phyloP scores from a whole-genome alignment of 2,113 vertebrate genomes.

The Mastomys coucha region DNA sequence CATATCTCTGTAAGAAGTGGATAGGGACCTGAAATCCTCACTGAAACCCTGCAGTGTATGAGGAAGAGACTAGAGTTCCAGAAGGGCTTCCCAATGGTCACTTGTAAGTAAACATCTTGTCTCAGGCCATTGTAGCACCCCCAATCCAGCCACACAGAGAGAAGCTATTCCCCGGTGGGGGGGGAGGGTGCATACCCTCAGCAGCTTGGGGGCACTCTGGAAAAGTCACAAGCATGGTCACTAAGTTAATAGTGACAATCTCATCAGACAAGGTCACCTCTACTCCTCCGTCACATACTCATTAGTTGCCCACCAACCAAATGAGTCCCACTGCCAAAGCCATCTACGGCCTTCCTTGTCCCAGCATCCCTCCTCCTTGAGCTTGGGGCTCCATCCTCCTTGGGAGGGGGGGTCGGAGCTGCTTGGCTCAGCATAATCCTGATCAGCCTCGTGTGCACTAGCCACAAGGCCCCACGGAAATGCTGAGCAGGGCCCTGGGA shows the following conservation, averaged over 20 bases:
- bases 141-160: not conserved
- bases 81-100: constrained; percentile 18
- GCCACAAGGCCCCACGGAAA: constrained; percentile 82
- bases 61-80: not conserved
- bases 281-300: not conserved
- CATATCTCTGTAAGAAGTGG: not conserved
- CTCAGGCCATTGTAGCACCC: not conserved
- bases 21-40: not conserved
- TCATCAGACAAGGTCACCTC: not conserved
- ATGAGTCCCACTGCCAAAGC: not conserved
- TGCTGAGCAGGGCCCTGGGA: constrained; percentile 78
- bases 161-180: not conserved
- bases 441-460: constrained; percentile 29
- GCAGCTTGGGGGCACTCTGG: not conserved
- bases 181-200: not conserved
- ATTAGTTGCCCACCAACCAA: not conserved
- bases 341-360: not conserved
- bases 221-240: not conserved
- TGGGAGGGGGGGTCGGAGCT: constrained; percentile 21
- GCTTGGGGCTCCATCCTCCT: not conserved
- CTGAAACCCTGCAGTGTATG: not conserved
- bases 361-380: not conserved
- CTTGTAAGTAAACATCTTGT: not conserved
- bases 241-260: not conserved
- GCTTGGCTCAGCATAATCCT: constrained; percentile 81